phyloP scores from a whole-genome alignment of 2,888 invertebrate species.

The Drepanosiphum platanoidis region DNA sequence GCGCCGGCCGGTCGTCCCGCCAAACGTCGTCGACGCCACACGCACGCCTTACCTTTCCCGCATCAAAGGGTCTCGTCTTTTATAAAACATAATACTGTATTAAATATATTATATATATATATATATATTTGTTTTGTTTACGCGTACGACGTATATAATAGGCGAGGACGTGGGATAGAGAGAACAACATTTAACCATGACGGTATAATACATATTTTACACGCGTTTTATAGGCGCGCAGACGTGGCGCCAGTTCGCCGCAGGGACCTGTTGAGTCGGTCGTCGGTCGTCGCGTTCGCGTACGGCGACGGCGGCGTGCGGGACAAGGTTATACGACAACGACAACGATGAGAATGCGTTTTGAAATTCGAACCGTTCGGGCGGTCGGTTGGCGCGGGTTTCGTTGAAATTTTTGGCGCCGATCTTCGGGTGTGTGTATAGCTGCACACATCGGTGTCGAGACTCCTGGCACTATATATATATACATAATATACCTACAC shows the following conservation, averaged over 20 bases:
- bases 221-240: too few relatives aligned
- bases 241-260: conserved; percentile 46
- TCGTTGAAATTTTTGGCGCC: conserved; percentile 25
- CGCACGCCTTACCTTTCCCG: neutral
- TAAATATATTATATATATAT: neutral
- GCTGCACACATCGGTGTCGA: neutral
- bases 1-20: neutral
- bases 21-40: neutral
- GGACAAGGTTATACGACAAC: too few relatives aligned
- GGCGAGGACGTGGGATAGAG: neutral
- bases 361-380: conserved; percentile 35
- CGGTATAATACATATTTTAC: too few relatives aligned
- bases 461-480: neutral
- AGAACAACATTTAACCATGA: neutral
- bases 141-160: neutral
- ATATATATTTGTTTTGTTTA: neutral
- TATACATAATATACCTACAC: neutral
- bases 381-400: neutral
- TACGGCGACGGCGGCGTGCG: neutral
- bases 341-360: conserved; percentile 28
- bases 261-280: conserved; percentile 59
- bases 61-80: conserved; percentile 2
- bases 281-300: too few relatives aligned
- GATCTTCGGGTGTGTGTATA: neutral
- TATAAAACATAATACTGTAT: too few relatives aligned